phyloP scores from a whole-genome alignment of 1,140 invertebrate species.

The Glossosoma conforme region DNA sequence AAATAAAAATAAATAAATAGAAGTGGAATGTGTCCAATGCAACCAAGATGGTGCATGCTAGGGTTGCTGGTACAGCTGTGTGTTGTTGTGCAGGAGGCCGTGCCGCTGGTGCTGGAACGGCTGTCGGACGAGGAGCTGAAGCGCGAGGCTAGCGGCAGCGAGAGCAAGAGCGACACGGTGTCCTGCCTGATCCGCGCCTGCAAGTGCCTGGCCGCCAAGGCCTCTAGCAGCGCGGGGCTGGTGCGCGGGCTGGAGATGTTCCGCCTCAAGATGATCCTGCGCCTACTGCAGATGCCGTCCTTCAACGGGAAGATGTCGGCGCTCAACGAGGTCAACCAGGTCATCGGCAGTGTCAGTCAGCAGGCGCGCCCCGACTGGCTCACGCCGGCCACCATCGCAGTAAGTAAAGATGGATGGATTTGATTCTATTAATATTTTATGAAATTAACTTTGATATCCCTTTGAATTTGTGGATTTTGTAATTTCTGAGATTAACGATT shows the following conservation, averaged over 20 bases:
- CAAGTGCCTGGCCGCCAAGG: constrained; percentile 75
- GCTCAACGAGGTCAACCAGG: constrained; percentile 97
- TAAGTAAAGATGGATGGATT: constrained; percentile 51
- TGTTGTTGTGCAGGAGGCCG: constrained; percentile 67
- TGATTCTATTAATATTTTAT: no score
- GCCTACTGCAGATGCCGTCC: constrained; percentile 92
- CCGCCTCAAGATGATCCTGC: constrained; percentile 92
- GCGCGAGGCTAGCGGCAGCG: constrained; percentile 88
- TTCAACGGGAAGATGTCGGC: constrained; percentile 99
- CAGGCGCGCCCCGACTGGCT: constrained; percentile 94
- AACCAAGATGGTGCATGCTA: no score
- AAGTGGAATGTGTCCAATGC: not conserved
- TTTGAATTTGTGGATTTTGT: no score
- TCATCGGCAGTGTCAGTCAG: constrained; percentile 85
- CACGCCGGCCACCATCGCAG: constrained; percentile 88
- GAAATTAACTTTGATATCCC: constrained; percentile 10
- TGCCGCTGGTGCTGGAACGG: constrained; percentile 86
- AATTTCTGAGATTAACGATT: no score
- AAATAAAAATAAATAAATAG: not conserved
- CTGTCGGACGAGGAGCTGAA: constrained; percentile 97
- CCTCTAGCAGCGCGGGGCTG: constrained; percentile 42
- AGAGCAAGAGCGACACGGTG: constrained; percentile 89
- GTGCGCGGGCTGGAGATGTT: constrained; percentile 91
- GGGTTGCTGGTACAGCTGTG: no score
- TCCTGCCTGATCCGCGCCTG: constrained; percentile 85